Evolutionary conservation across 2,113 vertebrate genomes (phyloP), one percentile per base, ranked within the genome.

Genomic region (Chloebia gouldiae): DNA sequence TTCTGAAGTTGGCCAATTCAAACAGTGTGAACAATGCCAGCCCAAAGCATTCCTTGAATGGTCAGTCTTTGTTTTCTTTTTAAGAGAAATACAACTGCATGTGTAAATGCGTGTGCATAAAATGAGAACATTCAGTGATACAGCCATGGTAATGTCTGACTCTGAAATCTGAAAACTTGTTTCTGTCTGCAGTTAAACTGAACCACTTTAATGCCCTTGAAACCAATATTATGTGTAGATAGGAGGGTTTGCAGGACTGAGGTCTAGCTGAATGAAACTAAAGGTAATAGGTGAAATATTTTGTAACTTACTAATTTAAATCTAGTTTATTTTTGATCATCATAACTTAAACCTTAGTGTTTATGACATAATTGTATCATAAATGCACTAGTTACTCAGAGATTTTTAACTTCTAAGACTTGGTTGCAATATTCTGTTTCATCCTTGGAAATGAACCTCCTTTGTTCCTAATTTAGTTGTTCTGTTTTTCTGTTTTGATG

Each of bases 41-140:
- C 95, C 99, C 99, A 33, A 99, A 99, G n/a, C 99, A 99, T 94
- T 93, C 97, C 69, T 90, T 97, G 92, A 99, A 99, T 25, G 99
- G 99, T 99, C 90, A 98, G 97, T 82, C 42, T 42, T 66, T 61
- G 53, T 8, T 82, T 82, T 68, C 24, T 71, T 89, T 21, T 50
- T 39, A 21, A 70, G 53, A 54, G 50, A 61, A 80, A 22, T 42
- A 23, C 4, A 25, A 0, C 37, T 25, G 20, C 11, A 47, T 47
- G 30, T 60, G 11, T 73, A 42, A 42, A 37, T 37, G 10, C 69
- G 8, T 37, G 33, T 53, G 6, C 9, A 4, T 21, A 42, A n/a
- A 47, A 76, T 35, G 21, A 51, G 42, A 70, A 56, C 4, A 3
- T 18, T 30, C 2, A 15, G 0, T 69, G 66, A 20, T 45, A 10